Percentiles rank a stretch among this genome's conserved stretches.
These are phyloP conservation scores for Erithacus rubecula DNA, from an alignment of 2,797 vertebrate species.

Conservation along the genomic window DNA sequence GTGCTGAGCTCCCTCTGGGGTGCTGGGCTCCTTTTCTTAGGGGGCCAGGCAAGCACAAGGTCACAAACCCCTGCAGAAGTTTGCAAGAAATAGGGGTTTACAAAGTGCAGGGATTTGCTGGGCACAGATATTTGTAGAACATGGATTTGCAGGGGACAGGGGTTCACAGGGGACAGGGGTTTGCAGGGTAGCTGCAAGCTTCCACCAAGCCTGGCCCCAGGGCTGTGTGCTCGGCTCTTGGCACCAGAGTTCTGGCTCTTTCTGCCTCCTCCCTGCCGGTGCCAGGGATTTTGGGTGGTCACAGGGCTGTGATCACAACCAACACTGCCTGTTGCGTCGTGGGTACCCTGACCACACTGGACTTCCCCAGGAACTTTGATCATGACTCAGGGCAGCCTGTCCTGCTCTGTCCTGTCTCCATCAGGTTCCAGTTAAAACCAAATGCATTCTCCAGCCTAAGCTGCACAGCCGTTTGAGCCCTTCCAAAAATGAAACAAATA, in stretches of 20 bases:
- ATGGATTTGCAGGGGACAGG: neutral
- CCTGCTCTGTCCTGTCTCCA: slow-evolving; percentile 21
- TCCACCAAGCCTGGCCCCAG: neutral
- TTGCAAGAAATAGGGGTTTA: neutral
- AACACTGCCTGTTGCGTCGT: accelerated
- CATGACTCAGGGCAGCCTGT: neutral
- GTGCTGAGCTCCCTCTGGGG: neutral
- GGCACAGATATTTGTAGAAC: neutral
- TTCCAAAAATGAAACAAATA: slow-evolving; percentile 67
- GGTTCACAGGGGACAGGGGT: neutral
- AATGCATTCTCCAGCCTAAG: slow-evolving; percentile 30
- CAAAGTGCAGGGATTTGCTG: neutral
- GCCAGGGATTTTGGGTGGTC: neutral
- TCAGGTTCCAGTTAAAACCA: slow-evolving; percentile 57
- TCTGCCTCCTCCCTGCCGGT: neutral
- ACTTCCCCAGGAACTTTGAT: neutral
- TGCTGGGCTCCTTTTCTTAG: neutral
- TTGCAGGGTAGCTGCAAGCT: neutral
- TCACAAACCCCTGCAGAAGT: neutral
- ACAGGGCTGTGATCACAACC: neutral
- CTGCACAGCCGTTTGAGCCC: slow-evolving; percentile 30
- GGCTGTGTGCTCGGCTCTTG: neutral
- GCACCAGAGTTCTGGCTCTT: neutral
- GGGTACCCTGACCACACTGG: neutral
- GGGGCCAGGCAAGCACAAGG: neutral